phyloP scores from a whole-genome alignment of 1,140 invertebrate genomes.

The Drosophila sucinea region DNA sequence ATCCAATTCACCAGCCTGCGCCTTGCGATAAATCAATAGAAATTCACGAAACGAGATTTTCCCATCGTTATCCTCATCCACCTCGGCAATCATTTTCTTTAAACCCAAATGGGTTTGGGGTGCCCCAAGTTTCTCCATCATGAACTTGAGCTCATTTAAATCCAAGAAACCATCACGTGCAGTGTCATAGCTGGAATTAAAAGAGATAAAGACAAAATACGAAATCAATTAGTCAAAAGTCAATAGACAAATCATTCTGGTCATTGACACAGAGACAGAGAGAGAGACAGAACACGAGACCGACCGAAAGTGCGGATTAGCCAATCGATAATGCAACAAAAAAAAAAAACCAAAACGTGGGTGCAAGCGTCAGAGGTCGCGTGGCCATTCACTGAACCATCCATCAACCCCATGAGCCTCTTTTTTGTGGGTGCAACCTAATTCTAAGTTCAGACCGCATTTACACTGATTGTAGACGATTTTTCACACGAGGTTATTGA shows the following conservation, averaged over 20 bases:
- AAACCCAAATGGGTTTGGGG: slow-evolving; percentile 97
- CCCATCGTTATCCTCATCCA: slow-evolving; percentile 95
- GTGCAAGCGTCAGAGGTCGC: slow-evolving; percentile 57
- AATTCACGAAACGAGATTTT: slow-evolving; percentile 97
- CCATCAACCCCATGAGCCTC: neutral
- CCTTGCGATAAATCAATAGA: slow-evolving; percentile 93
- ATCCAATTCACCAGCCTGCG: slow-evolving; percentile 91
- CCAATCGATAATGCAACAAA: slow-evolving; percentile 60
- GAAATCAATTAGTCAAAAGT: slow-evolving; percentile 34
- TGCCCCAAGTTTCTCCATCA: slow-evolving; percentile 98
- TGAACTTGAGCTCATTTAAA: slow-evolving; percentile 93
- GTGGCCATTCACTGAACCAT: slow-evolving; percentile 24
- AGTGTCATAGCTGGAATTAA: slow-evolving; percentile 91
- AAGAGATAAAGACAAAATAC: slow-evolving; percentile 20
- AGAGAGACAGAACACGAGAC: slow-evolving; percentile 37
- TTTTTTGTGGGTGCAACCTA: slow-evolving; percentile 22
- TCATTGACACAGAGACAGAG: slow-evolving; percentile 30
- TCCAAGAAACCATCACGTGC: slow-evolving; percentile 94
- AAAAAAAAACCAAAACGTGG: slow-evolving; percentile 23
- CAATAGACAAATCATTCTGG: slow-evolving; percentile 31
- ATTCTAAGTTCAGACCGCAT: slow-evolving; percentile 36
- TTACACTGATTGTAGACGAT: neutral
- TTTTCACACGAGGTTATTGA: neutral
- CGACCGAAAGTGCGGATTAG: slow-evolving; percentile 35
- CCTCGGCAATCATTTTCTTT: slow-evolving; percentile 97